Conservation (phyloP, 1,140 invertebrate species). For the Leptinotarsa texana region DNA sequence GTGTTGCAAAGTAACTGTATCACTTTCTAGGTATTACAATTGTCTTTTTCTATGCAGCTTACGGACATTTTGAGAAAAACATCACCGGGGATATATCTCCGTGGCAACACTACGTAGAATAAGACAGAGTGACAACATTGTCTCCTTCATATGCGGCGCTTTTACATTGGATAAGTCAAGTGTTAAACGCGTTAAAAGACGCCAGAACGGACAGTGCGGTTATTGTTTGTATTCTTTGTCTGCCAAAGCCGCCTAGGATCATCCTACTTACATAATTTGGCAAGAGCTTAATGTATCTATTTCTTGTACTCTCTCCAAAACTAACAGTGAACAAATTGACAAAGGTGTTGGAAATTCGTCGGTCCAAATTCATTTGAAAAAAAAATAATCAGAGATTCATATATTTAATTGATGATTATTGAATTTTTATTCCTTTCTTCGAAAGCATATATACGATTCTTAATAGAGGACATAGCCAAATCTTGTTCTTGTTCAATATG, state of each 20-base stretch:
- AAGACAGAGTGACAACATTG: constrained; percentile 3
- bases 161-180: constrained; percentile 36
- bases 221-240: constrained; percentile 27
- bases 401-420: no score
- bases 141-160: constrained; percentile 9
- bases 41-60: no score
- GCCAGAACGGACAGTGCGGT: constrained; percentile 25
- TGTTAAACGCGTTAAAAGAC: constrained; percentile 40
- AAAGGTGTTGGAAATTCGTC: not conserved
- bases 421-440: no score
- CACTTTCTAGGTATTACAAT: no score
- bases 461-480: no score
- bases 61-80: no score
- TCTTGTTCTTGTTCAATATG: no score
- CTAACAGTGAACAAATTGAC: not conserved
- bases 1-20: no score
- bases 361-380: not conserved
- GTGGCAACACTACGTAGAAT: constrained; percentile 7
- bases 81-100: not conserved
- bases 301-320: not conserved
- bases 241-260: constrained; percentile 15
- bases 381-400: no score
- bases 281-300: not conserved
- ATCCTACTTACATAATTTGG: constrained; percentile 25
- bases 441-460: no score